Conservation (phyloP, 2,797 vertebrate genomes). For the Sebastes umbrosus region DNA sequence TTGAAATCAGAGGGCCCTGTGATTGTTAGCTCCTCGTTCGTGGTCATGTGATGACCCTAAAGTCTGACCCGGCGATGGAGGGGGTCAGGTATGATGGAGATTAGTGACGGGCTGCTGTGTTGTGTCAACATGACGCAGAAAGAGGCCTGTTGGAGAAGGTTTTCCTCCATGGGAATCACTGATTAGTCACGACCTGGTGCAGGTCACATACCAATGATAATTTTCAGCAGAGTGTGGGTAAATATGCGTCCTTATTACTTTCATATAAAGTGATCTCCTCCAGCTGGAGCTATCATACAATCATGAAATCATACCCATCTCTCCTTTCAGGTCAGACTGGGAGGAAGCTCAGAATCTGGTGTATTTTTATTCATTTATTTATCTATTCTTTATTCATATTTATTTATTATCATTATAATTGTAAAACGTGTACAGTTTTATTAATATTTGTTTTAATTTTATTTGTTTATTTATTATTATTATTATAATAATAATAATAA, state of each 20-base stretch:
- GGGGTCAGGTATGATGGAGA: constrained; percentile 67
- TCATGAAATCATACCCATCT: constrained; percentile 2
- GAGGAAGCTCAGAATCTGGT: too few species aligned
- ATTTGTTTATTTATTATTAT: too few species aligned
- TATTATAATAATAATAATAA: too few species aligned
- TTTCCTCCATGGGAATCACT: constrained; percentile 31
- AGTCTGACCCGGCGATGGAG: constrained; percentile 38
- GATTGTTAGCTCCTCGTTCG: constrained; percentile 49
- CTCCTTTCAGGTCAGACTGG: constrained; percentile 18
- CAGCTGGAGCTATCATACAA: neutral
- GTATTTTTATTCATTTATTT: too few species aligned
- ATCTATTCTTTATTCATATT: too few species aligned
- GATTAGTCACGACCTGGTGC: constrained; percentile 16
- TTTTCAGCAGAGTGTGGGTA: neutral
- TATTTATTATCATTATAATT: too few species aligned
- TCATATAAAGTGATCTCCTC: neutral
- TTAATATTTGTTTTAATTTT: too few species aligned
- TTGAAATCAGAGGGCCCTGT: constrained; percentile 8
- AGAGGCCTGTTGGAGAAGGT: constrained; percentile 14
- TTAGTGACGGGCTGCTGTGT: constrained; percentile 65
- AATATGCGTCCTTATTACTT: neutral
- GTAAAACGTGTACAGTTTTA: rapidly evolving
- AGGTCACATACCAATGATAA: neutral
- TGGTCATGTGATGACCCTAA: constrained; percentile 63
- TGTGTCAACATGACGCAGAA: constrained; percentile 69